A percentile compares a stretch with the other conserved stretches of the same genome.
Evolutionary conservation across 2,113 vertebrate species (phyloP).

Genomic region (Equus quagga): DNA sequence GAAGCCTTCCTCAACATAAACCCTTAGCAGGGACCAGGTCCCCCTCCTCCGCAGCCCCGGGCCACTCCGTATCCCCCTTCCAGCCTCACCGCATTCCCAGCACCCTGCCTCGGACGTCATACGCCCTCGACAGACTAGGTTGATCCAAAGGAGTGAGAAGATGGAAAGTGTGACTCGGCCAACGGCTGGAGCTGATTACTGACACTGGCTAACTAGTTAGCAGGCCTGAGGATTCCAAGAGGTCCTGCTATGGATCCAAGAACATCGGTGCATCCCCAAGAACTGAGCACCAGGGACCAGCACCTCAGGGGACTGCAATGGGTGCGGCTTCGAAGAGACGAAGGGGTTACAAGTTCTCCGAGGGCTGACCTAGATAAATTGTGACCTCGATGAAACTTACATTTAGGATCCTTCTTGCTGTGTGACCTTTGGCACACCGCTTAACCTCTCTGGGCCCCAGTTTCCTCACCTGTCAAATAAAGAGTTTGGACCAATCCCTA

Average conservation of each 20-base stretch:
- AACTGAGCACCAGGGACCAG: background rate
- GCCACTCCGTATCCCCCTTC: background rate
- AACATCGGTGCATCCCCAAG: accelerated
- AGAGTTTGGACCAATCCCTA: background rate
- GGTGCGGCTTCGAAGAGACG: background rate
- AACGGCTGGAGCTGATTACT: background rate
- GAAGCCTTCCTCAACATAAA: background rate
- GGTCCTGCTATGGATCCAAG: background rate
- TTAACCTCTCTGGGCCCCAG: background rate
- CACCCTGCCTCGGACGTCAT: background rate
- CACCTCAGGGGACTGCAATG: background rate
- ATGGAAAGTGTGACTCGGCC: background rate
- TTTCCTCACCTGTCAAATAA: background rate
- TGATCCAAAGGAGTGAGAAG: background rate
- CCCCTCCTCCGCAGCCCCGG: background rate
- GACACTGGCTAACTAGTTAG: background rate
- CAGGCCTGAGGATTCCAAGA: background rate
- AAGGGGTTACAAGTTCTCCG: background rate
- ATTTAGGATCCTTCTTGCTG: background rate
- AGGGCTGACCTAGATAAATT: background rate
- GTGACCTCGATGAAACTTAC: background rate
- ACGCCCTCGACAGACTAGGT: background rate
- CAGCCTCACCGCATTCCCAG: background rate
- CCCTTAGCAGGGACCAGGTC: accelerated
- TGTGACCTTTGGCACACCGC: background rate